Percentiles rank a stretch among this genome's conserved stretches.
These are phyloP conservation scores for Notarius lentiginosus DNA, from an alignment of 2,113 vertebrate species.

Conservation along the genomic window DNA sequence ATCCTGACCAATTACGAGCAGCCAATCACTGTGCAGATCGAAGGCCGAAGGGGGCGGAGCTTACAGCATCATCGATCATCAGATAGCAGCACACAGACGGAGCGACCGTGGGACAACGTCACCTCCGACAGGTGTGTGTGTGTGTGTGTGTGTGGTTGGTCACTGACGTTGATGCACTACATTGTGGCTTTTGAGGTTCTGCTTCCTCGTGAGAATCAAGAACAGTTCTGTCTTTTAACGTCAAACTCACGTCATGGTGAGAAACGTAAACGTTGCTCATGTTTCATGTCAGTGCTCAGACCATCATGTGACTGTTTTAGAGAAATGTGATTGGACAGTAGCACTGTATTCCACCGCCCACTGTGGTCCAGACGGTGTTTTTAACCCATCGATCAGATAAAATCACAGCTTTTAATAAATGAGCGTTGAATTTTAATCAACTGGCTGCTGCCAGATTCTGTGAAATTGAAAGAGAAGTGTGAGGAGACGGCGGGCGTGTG, in stretches of 20 bases:
- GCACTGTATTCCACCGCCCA: neutral
- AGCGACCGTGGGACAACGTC: constrained; percentile 69
- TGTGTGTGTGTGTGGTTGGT: neutral
- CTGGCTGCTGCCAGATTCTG: neutral
- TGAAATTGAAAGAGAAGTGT: constrained; percentile 1
- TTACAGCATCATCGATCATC: constrained; percentile 51
- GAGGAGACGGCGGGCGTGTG: constrained; percentile 30
- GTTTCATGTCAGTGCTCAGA: neutral
- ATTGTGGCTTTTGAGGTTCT: neutral
- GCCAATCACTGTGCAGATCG: constrained; percentile 77
- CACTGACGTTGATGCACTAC: neutral
- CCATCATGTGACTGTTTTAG: neutral
- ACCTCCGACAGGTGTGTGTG: constrained; percentile 60
- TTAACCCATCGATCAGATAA: neutral
- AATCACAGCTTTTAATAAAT: constrained; percentile 31
- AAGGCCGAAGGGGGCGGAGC: constrained; percentile 65
- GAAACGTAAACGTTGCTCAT: neutral
- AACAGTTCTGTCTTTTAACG: neutral
- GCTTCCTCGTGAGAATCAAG: neutral
- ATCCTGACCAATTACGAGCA: constrained; percentile 72
- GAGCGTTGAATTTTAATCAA: constrained; percentile 2
- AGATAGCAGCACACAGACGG: constrained; percentile 61
- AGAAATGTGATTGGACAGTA: neutral
- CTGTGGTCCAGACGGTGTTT: neutral
- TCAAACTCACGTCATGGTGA: neutral